phyloP scores from a whole-genome alignment of 2,113 vertebrate species.

The Callipepla squamata region DNA sequence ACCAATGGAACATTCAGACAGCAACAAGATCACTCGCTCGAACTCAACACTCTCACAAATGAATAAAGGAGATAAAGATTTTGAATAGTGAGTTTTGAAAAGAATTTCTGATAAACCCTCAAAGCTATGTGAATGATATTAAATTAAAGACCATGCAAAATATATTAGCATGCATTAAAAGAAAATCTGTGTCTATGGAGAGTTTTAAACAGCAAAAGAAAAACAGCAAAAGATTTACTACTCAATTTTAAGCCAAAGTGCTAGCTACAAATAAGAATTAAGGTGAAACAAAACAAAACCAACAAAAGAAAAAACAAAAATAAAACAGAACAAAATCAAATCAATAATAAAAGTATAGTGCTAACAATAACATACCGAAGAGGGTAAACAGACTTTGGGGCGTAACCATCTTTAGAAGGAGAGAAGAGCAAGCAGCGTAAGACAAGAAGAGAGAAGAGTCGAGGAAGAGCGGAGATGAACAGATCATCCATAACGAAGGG shows the following conservation, averaged over 20 bases:
- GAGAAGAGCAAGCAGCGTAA: conserved; percentile 97
- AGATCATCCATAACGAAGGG: conserved; percentile 99
- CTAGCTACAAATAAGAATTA: conserved; percentile 99
- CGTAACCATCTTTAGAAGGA: conserved; percentile 93
- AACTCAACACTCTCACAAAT: conserved; percentile 85
- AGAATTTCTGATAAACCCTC: conserved; percentile 91
- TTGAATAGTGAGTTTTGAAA: conserved; percentile 89
- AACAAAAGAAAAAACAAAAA: not conserved
- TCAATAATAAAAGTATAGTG: conserved; percentile 91
- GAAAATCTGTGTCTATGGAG: conserved; percentile 85
- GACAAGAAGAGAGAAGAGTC: conserved; percentile 99
- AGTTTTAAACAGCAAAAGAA: conserved; percentile 82
- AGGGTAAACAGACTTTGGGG: conserved; percentile 93
- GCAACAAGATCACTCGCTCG: conserved; percentile 82
- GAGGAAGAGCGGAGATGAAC: conserved; percentile 99
- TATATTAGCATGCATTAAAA: conserved; percentile 90
- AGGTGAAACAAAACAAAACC: conserved; percentile 79
- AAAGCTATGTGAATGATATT: conserved; percentile 89
- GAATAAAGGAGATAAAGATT: conserved; percentile 87
- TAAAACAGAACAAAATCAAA: conserved; percentile 73
- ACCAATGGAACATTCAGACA: conserved; percentile 87
- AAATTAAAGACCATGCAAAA: conserved; percentile 93
- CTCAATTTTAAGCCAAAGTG: conserved; percentile 98
- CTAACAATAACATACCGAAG: conserved; percentile 96
- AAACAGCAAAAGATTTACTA: conserved; percentile 89